Evolutionary conservation across 2,888 invertebrate genomes (phyloP).

Genomic region (Aproaerema taeniolella): DNA sequence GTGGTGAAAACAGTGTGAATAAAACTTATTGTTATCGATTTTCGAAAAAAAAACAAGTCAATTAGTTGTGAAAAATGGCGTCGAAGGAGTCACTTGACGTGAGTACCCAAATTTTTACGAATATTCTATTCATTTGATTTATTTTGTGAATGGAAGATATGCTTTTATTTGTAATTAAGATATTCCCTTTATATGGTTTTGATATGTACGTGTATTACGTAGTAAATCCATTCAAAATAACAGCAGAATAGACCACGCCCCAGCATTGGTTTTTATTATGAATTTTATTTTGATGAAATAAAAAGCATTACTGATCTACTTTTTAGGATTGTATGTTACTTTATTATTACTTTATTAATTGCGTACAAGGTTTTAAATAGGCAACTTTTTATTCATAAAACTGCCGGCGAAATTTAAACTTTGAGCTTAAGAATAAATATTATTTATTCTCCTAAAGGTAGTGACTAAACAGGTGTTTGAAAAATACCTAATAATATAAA

Average conservation of each 20-base stretch:
- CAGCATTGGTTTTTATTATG: constrained; percentile 29
- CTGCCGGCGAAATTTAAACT: neutral
- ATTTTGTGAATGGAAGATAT: constrained; percentile 10
- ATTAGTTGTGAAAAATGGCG: constrained; percentile 73
- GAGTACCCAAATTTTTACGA: constrained; percentile 46
- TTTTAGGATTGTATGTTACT: no score
- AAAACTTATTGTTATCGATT: neutral
- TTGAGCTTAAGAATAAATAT: no score
- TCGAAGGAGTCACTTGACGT: constrained; percentile 74
- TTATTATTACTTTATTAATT: no score
- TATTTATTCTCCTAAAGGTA: no score
- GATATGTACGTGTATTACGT: neutral
- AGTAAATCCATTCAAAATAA: neutral
- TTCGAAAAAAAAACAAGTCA: constrained; percentile 39
- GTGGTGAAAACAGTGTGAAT: no score
- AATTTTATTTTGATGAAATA: constrained; percentile 19
- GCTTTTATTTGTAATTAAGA: constrained; percentile 2
- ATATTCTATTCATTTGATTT: constrained; percentile 21
- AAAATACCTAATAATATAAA: no score
- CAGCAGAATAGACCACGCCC: constrained; percentile 45
- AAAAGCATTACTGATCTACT: no score
- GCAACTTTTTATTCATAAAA: constrained; percentile 9
- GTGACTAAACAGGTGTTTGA: no score
- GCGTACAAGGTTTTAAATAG: no score
- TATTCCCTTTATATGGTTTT: neutral